Evolutionary conservation across 2,113 vertebrate species (phyloP).

Genomic region (Nyctibius bracteatus): DNA sequence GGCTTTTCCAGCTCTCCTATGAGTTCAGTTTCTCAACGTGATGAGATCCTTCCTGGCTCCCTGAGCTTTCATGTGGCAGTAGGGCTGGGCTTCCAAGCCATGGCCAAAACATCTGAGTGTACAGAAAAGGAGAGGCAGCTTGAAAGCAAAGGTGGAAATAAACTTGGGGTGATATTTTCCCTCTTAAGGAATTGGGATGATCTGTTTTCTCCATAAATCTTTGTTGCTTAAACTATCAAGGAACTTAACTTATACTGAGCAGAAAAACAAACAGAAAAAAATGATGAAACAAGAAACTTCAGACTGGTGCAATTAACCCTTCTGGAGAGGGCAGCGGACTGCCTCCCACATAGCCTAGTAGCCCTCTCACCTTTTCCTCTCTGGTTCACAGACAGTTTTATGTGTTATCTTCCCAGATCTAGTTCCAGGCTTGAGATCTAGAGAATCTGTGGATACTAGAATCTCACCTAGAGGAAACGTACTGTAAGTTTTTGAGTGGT

Average conservation of each 20-base stretch:
- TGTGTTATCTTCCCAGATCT: background rate
- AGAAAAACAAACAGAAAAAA: background rate
- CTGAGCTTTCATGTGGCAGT: background rate
- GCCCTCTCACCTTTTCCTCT: background rate
- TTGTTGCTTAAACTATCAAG: background rate
- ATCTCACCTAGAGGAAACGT: background rate
- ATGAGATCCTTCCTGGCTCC: constrained; percentile 6
- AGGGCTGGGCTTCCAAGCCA: background rate
- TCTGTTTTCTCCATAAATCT: background rate
- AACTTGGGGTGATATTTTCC: background rate
- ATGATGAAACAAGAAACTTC: background rate
- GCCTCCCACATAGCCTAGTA: background rate
- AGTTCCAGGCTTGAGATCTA: background rate
- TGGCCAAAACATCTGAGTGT: background rate
- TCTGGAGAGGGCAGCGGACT: background rate
- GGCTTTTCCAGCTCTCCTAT: background rate
- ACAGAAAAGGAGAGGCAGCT: background rate
- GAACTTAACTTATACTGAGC: background rate
- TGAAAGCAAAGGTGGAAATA: background rate
- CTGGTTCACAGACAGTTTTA: background rate
- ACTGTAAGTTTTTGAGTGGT: background rate
- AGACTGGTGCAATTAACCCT: background rate
- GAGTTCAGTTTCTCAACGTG: background rate
- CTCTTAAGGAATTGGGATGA: background rate
- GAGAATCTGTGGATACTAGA: background rate